phyloP scores from a whole-genome alignment of 2,113 vertebrate species.

The Chrysochloris asiatica region DNA sequence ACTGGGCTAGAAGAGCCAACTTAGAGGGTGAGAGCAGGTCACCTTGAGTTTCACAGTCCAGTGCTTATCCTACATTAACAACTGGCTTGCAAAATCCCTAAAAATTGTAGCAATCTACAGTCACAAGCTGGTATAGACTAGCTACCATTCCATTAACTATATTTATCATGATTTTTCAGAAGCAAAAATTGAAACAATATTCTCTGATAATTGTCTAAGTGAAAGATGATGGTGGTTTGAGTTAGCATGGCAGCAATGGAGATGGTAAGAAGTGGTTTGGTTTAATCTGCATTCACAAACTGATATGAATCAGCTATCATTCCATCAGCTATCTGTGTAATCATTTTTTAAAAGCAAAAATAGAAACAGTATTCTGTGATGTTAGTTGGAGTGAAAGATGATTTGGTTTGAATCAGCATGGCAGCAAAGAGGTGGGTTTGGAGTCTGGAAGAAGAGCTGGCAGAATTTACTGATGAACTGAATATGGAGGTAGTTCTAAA shows the following conservation, averaged over 20 bases:
- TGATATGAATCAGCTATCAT: not conserved
- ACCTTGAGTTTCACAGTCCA: too few species aligned
- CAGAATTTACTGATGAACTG: not conserved
- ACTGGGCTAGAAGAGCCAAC: too few species aligned
- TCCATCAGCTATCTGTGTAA: not conserved
- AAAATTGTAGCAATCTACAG: not conserved
- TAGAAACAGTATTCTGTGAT: not conserved
- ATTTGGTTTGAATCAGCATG: too few species aligned
- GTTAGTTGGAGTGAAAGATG: not conserved
- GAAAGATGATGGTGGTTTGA: not conserved
- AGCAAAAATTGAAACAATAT: not conserved
- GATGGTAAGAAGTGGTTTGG: too few species aligned
- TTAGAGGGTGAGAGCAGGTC: too few species aligned
- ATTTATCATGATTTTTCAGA: not conserved
- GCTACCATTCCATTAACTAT: not conserved
- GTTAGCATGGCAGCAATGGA: accelerated
- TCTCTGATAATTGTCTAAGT: not conserved
- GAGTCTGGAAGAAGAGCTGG: not conserved
- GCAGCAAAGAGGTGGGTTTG: not conserved
- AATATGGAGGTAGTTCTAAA: not conserved
- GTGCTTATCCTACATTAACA: not conserved
- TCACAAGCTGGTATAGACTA: not conserved
- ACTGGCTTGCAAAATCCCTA: not conserved
- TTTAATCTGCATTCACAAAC: not conserved
- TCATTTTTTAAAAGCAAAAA: not conserved